Evolutionary conservation across 2,888 invertebrate species (phyloP).

Genomic region (Meloe dianella): DNA sequence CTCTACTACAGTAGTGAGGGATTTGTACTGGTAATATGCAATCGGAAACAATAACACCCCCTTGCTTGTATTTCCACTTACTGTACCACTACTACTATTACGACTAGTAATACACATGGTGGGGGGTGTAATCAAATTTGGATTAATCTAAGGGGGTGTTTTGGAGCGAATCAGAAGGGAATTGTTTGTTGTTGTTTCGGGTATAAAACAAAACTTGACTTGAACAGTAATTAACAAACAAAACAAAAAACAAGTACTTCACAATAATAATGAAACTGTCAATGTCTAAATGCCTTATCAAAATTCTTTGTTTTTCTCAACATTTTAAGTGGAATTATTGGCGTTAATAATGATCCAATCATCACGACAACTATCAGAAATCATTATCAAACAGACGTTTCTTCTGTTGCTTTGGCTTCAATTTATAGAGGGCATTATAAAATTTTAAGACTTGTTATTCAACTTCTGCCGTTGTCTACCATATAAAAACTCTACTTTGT

Average conservation of each 20-base stretch:
- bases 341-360: slow-evolving; percentile 46
- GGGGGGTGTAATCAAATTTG: slow-evolving; percentile 29
- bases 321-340: not conserved
- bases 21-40: slow-evolving; percentile 24
- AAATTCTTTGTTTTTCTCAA: not conserved
- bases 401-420: not conserved
- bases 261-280: not conserved
- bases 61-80: not conserved
- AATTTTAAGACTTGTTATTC: slow-evolving; percentile 39
- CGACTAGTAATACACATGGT: not conserved
- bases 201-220: not conserved
- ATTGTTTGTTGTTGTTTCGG: not conserved
- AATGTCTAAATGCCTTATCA: not conserved
- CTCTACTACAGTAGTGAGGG: not conserved
- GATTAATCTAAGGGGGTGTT: slow-evolving; percentile 26
- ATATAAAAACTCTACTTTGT: slow-evolving; percentile 34
- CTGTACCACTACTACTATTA: no score
- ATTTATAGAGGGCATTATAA: slow-evolving; percentile 34
- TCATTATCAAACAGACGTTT: not conserved
- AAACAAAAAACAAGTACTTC: not conserved
- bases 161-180: not conserved
- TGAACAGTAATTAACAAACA: not conserved
- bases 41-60: slow-evolving; percentile 19
- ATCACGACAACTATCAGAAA: not conserved
- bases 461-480: slow-evolving; percentile 43